Evolutionary conservation across 2,888 invertebrate species (phyloP), one percentile per base, ranked within the genome.

Genomic region (Leptinotarsa haldemani): DNA sequence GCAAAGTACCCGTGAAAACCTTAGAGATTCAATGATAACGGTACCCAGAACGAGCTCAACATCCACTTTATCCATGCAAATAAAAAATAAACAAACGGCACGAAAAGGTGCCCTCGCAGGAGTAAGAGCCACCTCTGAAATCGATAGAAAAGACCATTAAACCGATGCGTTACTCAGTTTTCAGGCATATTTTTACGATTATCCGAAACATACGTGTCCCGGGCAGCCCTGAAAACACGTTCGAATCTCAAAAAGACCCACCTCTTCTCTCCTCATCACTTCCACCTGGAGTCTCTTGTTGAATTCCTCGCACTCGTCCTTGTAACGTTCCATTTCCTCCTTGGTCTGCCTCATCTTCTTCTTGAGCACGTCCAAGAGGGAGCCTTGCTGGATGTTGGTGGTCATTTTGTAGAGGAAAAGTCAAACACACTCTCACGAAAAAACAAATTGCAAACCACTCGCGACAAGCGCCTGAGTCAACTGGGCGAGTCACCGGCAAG

Each of bases 331-430:
- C 94, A 98, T 96, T 91, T 99, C 99, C 89, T 98, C 97, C 90
- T 98, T 97, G 85, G 98, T 96, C 90, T 97, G 97, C 84, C 97
- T 93, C 98, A 99, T 99, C 93, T 99, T 99, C 93, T 98, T 97
- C 93, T 99, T 99, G 86, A 99, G 93, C 87, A 97, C 97, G 90
- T 98, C 97, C 89, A 99, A 91, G 85, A 98, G 94, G 86, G 95
- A 94, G 87, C 96, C 96, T 91, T 97, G 96, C 89, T 94, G 94
- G 90, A 95, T 93, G 89, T 93, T 95, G 88, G 95, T 92, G 91
- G 95, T 94, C 95, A 95, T 96, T 90, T 88, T 91, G 64, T 53
- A 58, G 64, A 63, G 46, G 13, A 16, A 63, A 71, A 75, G 64
- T 67, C 58, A 46, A 53, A 65, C 64, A 75, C 77, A 77, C 76